A percentile compares a stretch with the other conserved stretches of the same genome.
These are phyloP conservation scores for Myotis lucifugus DNA, from an alignment of 2,113 vertebrate species.

Conservation along the genomic window DNA sequence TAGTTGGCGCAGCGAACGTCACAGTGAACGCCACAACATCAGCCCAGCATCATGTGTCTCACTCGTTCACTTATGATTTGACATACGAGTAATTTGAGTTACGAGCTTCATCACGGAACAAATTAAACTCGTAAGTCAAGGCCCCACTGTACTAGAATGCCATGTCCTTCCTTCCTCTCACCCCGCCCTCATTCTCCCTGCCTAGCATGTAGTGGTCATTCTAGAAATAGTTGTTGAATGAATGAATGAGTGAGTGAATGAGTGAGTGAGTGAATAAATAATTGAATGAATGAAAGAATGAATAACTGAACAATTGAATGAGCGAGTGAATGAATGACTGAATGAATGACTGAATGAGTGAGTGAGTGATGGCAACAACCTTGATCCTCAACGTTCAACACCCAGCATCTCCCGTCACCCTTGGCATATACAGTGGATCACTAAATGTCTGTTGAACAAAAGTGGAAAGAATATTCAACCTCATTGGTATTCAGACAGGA, in stretches of 20 bases:
- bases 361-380: neutral
- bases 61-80: too few relatives aligned
- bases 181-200: neutral
- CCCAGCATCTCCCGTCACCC: too few relatives aligned
- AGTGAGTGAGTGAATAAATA: neutral
- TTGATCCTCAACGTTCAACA: rapidly evolving
- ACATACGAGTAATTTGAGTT: too few relatives aligned
- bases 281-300: too few relatives aligned
- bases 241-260: neutral
- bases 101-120: too few relatives aligned
- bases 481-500: neutral
- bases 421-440: rapidly evolving
- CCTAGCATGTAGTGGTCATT: rapidly evolving
- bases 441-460: neutral
- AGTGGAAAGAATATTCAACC: neutral
- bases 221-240: neutral
- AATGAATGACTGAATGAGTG: neutral
- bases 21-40: too few relatives aligned
- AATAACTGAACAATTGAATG: neutral
- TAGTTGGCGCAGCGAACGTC: too few relatives aligned
- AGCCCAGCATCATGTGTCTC: too few relatives aligned
- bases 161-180: rapidly evolving
- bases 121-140: too few relatives aligned
- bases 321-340: neutral
- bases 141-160: neutral